Conservation (phyloP, 2,888 invertebrate species). For the Biston betularia region DNA sequence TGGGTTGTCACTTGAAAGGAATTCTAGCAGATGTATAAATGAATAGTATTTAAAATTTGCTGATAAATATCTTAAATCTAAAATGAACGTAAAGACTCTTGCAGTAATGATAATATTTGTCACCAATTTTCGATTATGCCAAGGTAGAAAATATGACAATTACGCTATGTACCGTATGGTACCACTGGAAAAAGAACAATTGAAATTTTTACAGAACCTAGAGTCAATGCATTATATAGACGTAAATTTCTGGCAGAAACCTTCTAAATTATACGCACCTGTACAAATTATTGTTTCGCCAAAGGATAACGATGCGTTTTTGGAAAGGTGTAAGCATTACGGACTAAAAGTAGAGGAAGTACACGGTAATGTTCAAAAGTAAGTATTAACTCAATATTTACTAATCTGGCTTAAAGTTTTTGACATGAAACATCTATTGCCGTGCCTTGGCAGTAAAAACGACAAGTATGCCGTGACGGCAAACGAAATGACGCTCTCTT, state of each 20-base stretch:
- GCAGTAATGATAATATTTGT: conserved; percentile 54
- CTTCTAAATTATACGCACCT: conserved; percentile 59
- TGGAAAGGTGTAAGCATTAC: conserved; percentile 63
- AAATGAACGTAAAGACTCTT: conserved; percentile 59
- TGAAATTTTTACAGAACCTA: conserved; percentile 67
- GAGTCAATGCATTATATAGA: conserved; percentile 63
- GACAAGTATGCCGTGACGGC: too few species aligned
- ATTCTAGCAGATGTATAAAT: not conserved
- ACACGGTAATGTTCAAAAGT: conserved; percentile 63
- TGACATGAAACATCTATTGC: too few species aligned
- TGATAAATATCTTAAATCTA: conserved; percentile 2
- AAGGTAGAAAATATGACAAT: conserved; percentile 58
- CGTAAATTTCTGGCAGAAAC: conserved; percentile 66
- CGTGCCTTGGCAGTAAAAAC: too few species aligned
- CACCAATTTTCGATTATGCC: conserved; percentile 52
- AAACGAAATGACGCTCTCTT: too few species aligned
- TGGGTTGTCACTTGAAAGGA: not conserved
- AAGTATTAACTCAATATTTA: conserved; percentile 30
- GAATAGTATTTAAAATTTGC: not conserved
- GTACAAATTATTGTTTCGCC: conserved; percentile 66
- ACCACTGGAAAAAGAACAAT: conserved; percentile 58
- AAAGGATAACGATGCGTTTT: conserved; percentile 54
- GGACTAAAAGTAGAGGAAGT: conserved; percentile 50
- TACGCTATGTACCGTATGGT: conserved; percentile 56
- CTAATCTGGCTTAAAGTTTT: too few species aligned